Percentiles rank a stretch among this genome's conserved stretches.
Conservation (phyloP, 1,140 invertebrate species). For the Phortica variegata region DNA sequence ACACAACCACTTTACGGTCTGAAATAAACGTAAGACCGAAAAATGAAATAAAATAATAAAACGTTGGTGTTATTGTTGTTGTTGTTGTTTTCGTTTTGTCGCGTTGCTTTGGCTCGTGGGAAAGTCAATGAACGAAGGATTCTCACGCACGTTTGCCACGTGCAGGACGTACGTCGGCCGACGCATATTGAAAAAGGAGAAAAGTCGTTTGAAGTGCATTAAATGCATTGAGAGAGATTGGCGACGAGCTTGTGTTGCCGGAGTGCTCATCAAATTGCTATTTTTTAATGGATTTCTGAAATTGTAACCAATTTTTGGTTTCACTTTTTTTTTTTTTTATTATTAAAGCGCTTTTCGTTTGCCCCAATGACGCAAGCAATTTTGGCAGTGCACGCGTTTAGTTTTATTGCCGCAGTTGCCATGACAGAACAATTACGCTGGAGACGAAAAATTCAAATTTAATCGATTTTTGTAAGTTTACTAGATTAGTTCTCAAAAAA, state of each 20-base stretch:
- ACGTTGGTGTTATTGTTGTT: neutral
- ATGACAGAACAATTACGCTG: too few relatives aligned
- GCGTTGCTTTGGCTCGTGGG: conserved; percentile 41
- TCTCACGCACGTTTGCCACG: conserved; percentile 56
- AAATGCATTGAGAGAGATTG: conserved; percentile 34
- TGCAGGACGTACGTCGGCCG: conserved; percentile 42
- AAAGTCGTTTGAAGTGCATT: conserved; percentile 44
- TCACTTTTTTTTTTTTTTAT: too few relatives aligned
- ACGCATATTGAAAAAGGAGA: neutral
- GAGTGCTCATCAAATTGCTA: conserved; percentile 4
- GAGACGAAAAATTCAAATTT: too few relatives aligned
- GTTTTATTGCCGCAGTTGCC: too few relatives aligned
- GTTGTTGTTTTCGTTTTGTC: neutral
- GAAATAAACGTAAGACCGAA: conserved; percentile 9
- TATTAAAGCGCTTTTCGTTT: too few relatives aligned
- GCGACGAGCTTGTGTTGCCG: conserved; percentile 10
- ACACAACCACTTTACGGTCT: conserved; percentile 13
- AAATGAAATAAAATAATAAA: too few relatives aligned
- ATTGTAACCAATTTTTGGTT: conserved; percentile 39
- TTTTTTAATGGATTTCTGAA: conserved; percentile 42
- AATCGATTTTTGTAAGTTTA: too few relatives aligned
- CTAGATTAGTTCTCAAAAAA: too few relatives aligned
- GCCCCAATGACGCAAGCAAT: too few relatives aligned
- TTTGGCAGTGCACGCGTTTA: too few relatives aligned
- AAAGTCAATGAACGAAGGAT: conserved; percentile 49